Conservation (phyloP, 2,797 vertebrate genomes). For the Gymnothorax javanicus region DNA sequence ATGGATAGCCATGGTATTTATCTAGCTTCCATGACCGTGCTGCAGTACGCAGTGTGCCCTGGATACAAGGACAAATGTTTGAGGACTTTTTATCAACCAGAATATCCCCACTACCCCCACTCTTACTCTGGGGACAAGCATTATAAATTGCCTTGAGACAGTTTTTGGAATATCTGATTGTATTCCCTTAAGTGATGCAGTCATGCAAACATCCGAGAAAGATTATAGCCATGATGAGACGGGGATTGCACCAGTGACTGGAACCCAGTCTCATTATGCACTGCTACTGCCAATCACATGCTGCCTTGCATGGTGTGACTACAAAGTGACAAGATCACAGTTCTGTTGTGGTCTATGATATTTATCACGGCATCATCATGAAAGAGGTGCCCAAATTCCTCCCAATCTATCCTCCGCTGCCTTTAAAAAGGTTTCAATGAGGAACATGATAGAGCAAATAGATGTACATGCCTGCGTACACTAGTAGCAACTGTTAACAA, state of each 20-base stretch:
- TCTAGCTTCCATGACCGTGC: background rate
- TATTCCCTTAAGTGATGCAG: background rate
- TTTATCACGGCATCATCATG: background rate
- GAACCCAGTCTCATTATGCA: background rate
- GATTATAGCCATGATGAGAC: background rate
- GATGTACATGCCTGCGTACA: too few relatives aligned
- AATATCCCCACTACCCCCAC: background rate
- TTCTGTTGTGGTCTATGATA: background rate
- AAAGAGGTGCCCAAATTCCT: background rate
- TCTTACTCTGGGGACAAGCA: background rate
- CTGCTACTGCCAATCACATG: background rate
- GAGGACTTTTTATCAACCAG: slow-evolving; percentile 15
- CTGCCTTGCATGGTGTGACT: background rate
- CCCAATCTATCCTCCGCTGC: too few relatives aligned
- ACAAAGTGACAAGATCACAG: background rate
- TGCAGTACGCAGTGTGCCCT: background rate
- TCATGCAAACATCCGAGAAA: too few relatives aligned
- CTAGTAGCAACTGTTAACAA: background rate
- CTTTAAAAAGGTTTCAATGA: background rate
- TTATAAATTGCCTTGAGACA: background rate
- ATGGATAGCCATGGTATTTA: background rate
- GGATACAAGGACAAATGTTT: slow-evolving; percentile 9
- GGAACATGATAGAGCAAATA: background rate
- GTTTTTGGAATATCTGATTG: background rate
- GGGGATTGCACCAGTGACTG: background rate